These are phyloP conservation scores for Drosophila ustulata DNA, from an alignment of 2,888 invertebrate genomes.

Conservation along the genomic window DNA sequence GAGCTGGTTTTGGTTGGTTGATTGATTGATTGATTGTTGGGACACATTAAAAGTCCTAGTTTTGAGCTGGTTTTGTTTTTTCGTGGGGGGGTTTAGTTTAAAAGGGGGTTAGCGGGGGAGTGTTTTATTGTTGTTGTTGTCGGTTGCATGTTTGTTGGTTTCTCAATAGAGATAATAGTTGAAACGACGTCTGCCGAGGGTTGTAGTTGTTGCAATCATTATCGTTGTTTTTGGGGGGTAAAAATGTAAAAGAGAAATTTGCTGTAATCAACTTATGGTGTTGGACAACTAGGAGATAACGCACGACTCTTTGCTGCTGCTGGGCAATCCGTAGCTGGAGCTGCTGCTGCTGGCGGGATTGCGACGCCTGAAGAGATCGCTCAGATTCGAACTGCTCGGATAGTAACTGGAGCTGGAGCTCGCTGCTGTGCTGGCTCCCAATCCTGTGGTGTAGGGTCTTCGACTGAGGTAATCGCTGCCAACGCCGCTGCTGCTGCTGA, in stretches of 20 bases:
- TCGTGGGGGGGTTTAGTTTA: slow-evolving; percentile 4
- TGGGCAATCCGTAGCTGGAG: slow-evolving; percentile 63
- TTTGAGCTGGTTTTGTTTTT: slow-evolving; percentile 59
- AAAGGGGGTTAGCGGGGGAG: slow-evolving; percentile 1
- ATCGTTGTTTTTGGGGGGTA: slow-evolving; percentile 32
- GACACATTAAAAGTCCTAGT: slow-evolving; percentile 23
- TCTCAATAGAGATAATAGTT: slow-evolving; percentile 74
- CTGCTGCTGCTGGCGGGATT: slow-evolving; percentile 66
- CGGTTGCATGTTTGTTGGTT: slow-evolving; percentile 48
- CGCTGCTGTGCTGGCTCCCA: slow-evolving; percentile 20
- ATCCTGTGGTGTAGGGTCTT: slow-evolving; percentile 46
- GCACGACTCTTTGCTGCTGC: slow-evolving; percentile 84
- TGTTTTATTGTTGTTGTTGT: slow-evolving; percentile 6
- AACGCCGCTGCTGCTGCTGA: slow-evolving; percentile 48
- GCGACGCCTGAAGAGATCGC: slow-evolving; percentile 80
- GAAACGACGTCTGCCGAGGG: slow-evolving; percentile 60
- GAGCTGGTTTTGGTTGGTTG: slow-evolving; percentile 57
- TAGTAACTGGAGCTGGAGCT: slow-evolving; percentile 45
- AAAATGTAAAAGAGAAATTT: slow-evolving; percentile 63
- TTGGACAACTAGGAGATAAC: slow-evolving; percentile 77
- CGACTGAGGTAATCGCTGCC: slow-evolving; percentile 44
- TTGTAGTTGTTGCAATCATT: slow-evolving; percentile 18
- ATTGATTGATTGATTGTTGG: slow-evolving; percentile 27
- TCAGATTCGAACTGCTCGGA: slow-evolving; percentile 70
- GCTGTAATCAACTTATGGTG: slow-evolving; percentile 40